Base-by-base conservation (phyloP, 2,888 invertebrate genomes). In the Habrosyne pyritoides region DNA sequence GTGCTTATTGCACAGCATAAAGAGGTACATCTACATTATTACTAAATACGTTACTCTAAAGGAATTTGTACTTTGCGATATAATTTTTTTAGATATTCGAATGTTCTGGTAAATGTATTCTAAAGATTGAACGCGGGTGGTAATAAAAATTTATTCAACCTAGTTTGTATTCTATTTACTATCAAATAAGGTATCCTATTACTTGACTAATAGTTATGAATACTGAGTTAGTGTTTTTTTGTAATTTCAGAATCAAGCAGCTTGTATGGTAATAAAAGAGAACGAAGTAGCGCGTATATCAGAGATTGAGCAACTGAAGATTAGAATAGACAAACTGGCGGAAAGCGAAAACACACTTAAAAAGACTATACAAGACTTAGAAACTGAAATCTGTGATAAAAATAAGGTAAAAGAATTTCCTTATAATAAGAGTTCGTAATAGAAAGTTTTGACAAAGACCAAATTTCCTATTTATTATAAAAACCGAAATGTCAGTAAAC, bases 371-470 rank as follows among this genome's bases (percentile, higher is more conserved):
- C 87, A 88, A 85, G 87, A 91, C 83, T 89, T 91, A 78, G 93
- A 94, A 85, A 86, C 87, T 75, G 94, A 94, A 87, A 88, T 94
- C 79, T 91, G 89, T 82, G 94, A 94, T 86, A 94, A 94, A 86
- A 94, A 94, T 90, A 94, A 94, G 93, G 94, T 94, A 64, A 54
- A 26, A 5, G 5, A 30, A 12, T 30, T n/a, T n/a, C n/a, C n/a
- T n/a, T n/a, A n/a, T n/a, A n/a, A n/a, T n/a, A n/a, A n/a, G n/a
- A n/a, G n/a, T n/a, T n/a, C n/a, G n/a, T n/a, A n/a, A n/a, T n/a
- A n/a, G n/a, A n/a, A n/a, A n/a, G n/a, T n/a, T n/a, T n/a, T n/a
- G n/a, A n/a, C n/a, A n/a, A n/a, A n/a, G n/a, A n/a, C n/a, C n/a
- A n/a, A n/a, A n/a, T n/a, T n/a, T n/a, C n/a, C n/a, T n/a, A n/a